phyloP scores from a whole-genome alignment of 92 coral and sea anemone genomes.

The Heliopora coerulea region DNA sequence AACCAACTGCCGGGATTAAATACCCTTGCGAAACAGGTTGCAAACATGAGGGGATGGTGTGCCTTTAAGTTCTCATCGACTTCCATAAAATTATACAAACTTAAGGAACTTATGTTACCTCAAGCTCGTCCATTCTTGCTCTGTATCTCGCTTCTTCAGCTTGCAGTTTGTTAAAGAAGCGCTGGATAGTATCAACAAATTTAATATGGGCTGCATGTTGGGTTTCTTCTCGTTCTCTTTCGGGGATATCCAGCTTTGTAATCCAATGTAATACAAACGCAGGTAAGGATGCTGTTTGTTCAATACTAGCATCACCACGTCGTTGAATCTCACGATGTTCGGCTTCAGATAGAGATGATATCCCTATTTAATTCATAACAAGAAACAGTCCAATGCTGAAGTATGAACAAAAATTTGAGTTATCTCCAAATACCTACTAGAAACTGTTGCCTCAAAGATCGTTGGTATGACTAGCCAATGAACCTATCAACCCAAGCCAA shows the following conservation, averaged over 20 bases:
- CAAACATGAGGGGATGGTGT: no score
- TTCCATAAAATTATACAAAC: no score
- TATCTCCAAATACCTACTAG: no score
- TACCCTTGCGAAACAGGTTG: no score
- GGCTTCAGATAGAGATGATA: constrained; percentile 82
- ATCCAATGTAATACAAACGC: constrained; percentile 88
- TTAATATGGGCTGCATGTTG: constrained; percentile 82
- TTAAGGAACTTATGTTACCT: no score
- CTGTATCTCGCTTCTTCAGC: constrained; percentile 88
- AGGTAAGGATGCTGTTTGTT: constrained; percentile 88
- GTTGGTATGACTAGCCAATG: no score
- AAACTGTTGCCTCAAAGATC: no score
- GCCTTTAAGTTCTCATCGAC: no score
- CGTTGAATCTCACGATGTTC: constrained; percentile 95
- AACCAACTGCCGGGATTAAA: no score
- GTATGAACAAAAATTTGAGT: no score
- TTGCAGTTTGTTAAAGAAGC: constrained; percentile 93
- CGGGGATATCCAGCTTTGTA: constrained; percentile 76
- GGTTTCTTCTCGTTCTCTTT: constrained; percentile 69
- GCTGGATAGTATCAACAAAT: constrained; percentile 76
- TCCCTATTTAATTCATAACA: constrained; percentile 49
- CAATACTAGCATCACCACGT: constrained; percentile 86
- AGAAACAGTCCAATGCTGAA: neutral
- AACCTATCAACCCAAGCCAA: no score
- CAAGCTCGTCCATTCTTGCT: constrained; percentile 93